Evolutionary conservation across 2,888 invertebrate species (phyloP), one percentile per base, ranked within the genome.

Genomic region (Globia sparganii): DNA sequence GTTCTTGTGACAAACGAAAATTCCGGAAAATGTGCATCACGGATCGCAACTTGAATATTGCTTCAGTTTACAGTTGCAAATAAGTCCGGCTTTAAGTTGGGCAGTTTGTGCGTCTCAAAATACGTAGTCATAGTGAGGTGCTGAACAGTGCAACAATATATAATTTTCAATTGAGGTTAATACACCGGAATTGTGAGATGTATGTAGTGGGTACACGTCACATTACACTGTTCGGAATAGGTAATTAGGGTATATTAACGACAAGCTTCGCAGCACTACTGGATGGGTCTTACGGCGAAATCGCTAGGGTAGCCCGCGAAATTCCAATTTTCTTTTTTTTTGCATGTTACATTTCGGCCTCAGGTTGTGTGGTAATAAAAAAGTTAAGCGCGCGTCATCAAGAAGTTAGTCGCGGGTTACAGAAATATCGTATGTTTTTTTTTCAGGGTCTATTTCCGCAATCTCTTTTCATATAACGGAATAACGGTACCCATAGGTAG

Each of bases 41-140:
- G 4, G n/a, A 31, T 31, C 2, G 21, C 15, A 15, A 25, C 25
- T n/a, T 34, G 15, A 49, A 64, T 43, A 28, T 34, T 28, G n/a
- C 18, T 18, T 34, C n/a, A 53, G 9, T 18, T 34, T 67, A n/a
- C 31, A 49, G 53, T 68, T 68, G 18, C 25, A 18, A 34, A 46
- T 15, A 58, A 73, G 18, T 40, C 3, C 9, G 31, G n/a, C 21
- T 46, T 37, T 37, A 49, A 46, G 28, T 46, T 58, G 11, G 18
- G 28, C 46, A 25, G 13, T 59, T 49, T 31, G 31, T n/a, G 37
- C 40, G 28, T 53, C 64, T 43, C 25, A 21, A 34, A 53, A 61
- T 46, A 75, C 21, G 15, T 76, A 43, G 11, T 76, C n/a, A 53
- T 64, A 77, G 64, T 62, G 77, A 77, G 75, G 77, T 64, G 75